A percentile compares a stretch with the other conserved stretches of the same genome.
phyloP scores from a whole-genome alignment of 2,113 vertebrate genomes.

The Sceloporus undulatus region DNA sequence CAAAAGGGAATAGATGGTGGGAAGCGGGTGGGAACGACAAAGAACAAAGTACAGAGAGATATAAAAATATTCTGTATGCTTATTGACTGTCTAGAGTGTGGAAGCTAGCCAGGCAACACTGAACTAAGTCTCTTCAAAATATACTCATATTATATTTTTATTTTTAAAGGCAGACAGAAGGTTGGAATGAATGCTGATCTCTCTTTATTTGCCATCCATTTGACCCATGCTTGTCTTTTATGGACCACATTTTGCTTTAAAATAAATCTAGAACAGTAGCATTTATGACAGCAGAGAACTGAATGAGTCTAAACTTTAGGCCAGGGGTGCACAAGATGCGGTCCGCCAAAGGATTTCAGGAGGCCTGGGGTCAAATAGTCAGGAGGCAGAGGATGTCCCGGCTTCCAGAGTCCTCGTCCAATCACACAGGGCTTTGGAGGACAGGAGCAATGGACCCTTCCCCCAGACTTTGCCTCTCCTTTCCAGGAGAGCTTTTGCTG shows the following conservation, averaged over 20 bases:
- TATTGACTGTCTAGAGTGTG: conserved; percentile 9
- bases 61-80: background rate
- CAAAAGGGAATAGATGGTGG: background rate
- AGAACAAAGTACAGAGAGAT: background rate
- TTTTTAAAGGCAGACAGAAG: background rate
- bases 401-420: too few species aligned
- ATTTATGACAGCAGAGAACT: background rate
- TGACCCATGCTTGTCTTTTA: background rate
- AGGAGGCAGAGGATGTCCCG: too few species aligned
- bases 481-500: too few species aligned
- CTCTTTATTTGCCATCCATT: background rate
- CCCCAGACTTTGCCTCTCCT: too few species aligned
- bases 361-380: too few species aligned
- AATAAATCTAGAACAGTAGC: background rate
- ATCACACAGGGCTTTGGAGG: too few species aligned
- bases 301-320: background rate
- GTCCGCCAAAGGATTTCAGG: too few species aligned
- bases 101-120: background rate
- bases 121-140: background rate
- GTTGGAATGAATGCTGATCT: background rate
- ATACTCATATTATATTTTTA: background rate
- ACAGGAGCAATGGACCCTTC: too few species aligned
- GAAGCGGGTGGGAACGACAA: background rate
- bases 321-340: too few species aligned
- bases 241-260: too few species aligned